These are phyloP conservation scores for Rhadina sibilatrix DNA, from an alignment of 2,113 vertebrate species.

Conservation along the genomic window DNA sequence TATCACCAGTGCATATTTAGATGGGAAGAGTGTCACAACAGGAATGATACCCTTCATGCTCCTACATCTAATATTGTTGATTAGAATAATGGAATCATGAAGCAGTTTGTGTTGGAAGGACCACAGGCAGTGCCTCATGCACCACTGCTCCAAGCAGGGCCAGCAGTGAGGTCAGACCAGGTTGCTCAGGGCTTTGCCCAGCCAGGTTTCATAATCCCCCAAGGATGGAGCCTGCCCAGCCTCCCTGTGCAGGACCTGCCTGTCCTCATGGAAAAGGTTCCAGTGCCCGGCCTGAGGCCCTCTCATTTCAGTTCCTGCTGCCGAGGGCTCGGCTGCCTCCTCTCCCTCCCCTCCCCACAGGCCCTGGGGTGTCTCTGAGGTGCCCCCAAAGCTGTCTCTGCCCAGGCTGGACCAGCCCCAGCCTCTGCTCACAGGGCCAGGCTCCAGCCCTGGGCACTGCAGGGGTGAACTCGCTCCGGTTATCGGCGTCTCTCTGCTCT, in stretches of 20 bases:
- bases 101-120: not conserved
- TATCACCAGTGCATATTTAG: not conserved
- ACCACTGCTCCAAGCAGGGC: not conserved
- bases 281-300: not conserved
- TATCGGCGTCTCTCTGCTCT: rapidly evolving
- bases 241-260: not conserved
- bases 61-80: not conserved
- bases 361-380: not conserved
- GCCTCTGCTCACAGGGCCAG: not conserved
- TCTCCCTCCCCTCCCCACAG: rapidly evolving
- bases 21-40: not conserved
- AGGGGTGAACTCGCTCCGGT: not conserved
- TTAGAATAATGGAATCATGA: not conserved
- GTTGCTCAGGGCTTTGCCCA: not conserved
- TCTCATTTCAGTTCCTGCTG: not conserved
- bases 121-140: not conserved
- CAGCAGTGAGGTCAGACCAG: not conserved
- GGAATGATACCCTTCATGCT: not conserved
- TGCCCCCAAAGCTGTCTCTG: not conserved
- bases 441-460: rapidly evolving
- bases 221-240: not conserved
- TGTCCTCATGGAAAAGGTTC: not conserved
- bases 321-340: rapidly evolving
- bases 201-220: not conserved
- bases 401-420: not conserved